Percentiles rank a stretch among this genome's conserved stretches.
phyloP scores from a whole-genome alignment of 2,113 vertebrate species.

The Nematolebias whitei region DNA sequence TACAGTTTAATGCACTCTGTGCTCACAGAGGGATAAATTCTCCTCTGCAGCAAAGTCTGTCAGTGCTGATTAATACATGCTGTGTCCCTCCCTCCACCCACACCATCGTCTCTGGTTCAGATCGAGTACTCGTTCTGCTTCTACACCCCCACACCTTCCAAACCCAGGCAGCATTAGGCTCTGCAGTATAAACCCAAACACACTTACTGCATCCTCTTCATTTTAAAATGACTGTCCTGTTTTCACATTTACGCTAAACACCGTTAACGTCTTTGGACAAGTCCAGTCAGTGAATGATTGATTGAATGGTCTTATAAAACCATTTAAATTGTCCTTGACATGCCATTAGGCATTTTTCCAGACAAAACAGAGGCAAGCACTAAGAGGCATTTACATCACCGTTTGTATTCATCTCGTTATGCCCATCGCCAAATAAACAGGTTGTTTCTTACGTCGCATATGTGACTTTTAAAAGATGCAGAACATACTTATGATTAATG shows the following conservation, averaged over 20 bases:
- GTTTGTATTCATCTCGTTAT: slow-evolving; percentile 1
- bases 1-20: background rate
- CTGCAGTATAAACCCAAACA: slow-evolving; percentile 6
- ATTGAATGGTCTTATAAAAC: slow-evolving; percentile 45
- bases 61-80: slow-evolving; percentile 35
- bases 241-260: slow-evolving; percentile 37
- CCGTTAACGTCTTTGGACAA: slow-evolving; percentile 45
- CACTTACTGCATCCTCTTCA: background rate
- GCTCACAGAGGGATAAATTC: no score
- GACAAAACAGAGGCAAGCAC: slow-evolving; percentile 13
- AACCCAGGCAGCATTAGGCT: slow-evolving; percentile 32
- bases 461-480: no score
- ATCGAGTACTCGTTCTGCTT: slow-evolving; percentile 50
- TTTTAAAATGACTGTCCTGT: slow-evolving; percentile 4
- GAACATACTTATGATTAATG: background rate
- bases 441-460: no score
- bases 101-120: slow-evolving; percentile 55
- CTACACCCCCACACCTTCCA: slow-evolving; percentile 46
- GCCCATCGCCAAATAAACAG: slow-evolving; percentile 6
- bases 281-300: slow-evolving; percentile 22
- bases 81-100: slow-evolving; percentile 34
- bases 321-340: slow-evolving; percentile 17
- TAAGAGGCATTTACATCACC: slow-evolving; percentile 1
- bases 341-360: slow-evolving; percentile 52
- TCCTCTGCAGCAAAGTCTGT: no score